Base-by-base conservation (phyloP, 2,888 invertebrate genomes). In the Dynastes hyllus region DNA sequence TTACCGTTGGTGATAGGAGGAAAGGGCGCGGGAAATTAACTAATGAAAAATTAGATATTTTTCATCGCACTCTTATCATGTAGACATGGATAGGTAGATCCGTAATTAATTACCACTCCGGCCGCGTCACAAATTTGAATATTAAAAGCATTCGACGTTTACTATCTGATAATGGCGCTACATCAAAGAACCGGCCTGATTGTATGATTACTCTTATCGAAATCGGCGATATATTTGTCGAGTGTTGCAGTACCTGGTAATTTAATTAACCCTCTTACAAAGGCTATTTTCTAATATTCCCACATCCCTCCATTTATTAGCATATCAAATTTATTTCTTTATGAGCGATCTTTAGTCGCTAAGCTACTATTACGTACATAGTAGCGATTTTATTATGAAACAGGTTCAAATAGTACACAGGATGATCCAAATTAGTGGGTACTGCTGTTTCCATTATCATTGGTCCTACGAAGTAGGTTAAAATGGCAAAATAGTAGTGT, bases 21-120 rank as follows among this genome's bases (percentile, higher is more conserved):
- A 11, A 32, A 63, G 50, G 70, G 16, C 11, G 58, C 27, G 37
- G 61, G 51, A 78, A 78, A 78, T 78, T 78, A 78, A 71, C 71
- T 78, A 71, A 78, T 78, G 70, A 78, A 78, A 78, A 58, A n/a
- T 45, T 69, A 58, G 50, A 77, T 70, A 58, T 69, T 63, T 40
- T 63, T 37, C 71, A 70, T 78, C 71, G 53, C 71, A 16, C 51
- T 50, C 50, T 61, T 71, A 77, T 77, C 16, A 16, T n/a, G 16
- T n/a, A 13, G 8, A 22, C 22, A 55, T 55, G 55, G 32, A 32
- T 32, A 32, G 16, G 55, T 22, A 67, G 13, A 67, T 65, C 29
- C 40, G 67, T 77, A 77, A 77, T 77, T 77, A 77, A 77, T 66
- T 76, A 76, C 61, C 4, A 55, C 22, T 16, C 51, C 27, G 22